A percentile compares a stretch with the other conserved stretches of the same genome.
These are phyloP conservation scores for Papilio xuthus DNA, from an alignment of 1,140 invertebrate genomes.

Conservation along the genomic window DNA sequence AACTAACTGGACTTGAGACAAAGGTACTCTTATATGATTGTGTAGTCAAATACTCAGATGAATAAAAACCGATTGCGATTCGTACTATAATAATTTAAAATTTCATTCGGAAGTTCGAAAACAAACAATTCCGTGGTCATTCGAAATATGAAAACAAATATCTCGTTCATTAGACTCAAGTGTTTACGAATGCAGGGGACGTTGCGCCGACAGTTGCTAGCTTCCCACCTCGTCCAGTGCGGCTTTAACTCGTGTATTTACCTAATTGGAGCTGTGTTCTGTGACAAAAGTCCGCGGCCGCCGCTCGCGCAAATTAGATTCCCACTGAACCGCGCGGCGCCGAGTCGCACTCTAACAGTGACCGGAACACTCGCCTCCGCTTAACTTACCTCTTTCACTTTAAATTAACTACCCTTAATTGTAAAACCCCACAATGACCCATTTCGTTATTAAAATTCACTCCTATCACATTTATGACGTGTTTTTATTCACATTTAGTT, in stretches of 20 bases:
- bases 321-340: conserved; percentile 46
- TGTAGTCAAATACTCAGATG: not conserved
- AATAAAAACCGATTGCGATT: not conserved
- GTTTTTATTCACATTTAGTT: not conserved
- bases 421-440: conserved; percentile 63
- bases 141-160: conserved; percentile 61
- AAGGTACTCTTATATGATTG: not conserved
- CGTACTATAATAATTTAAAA: not conserved
- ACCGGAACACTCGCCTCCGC: conserved; percentile 51
- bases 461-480: conserved; percentile 28
- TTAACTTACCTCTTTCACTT: conserved; percentile 74
- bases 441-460: conserved; percentile 51
- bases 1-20: not conserved
- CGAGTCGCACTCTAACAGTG: conserved; percentile 40
- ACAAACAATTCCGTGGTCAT: conserved; percentile 47
- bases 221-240: conserved; percentile 41
- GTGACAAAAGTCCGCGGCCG: conserved; percentile 72
- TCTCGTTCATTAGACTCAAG: conserved; percentile 61
- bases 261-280: conserved; percentile 72
- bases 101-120: not conserved
- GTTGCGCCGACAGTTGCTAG: conserved; percentile 32
- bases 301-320: conserved; percentile 72
- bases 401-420: conserved; percentile 73
- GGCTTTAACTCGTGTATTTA: conserved; percentile 66
- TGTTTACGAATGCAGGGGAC: conserved; percentile 65